phyloP scores from a whole-genome alignment of 2,888 invertebrate species.

The Hypena proboscidalis region DNA sequence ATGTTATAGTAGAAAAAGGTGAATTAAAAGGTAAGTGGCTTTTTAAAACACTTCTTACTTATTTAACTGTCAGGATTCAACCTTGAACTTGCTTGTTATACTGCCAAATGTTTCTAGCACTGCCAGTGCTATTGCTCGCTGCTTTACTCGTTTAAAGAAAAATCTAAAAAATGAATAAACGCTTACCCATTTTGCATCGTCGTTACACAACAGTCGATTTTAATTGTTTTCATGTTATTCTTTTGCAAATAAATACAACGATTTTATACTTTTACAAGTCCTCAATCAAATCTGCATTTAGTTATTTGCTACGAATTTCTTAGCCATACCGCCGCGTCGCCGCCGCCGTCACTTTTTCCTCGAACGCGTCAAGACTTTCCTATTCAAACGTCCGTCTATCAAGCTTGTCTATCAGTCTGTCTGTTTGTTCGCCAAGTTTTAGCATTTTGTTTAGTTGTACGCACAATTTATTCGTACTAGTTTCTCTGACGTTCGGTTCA shows the following conservation, averaged over 20 bases:
- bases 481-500: slow-evolving; percentile 4
- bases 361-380: slow-evolving; percentile 30
- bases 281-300: slow-evolving; percentile 14
- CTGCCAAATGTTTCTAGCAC: too few relatives aligned
- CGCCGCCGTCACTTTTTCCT: slow-evolving; percentile 35
- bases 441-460: slow-evolving; percentile 23
- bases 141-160: too few relatives aligned
- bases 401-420: slow-evolving; percentile 40
- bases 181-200: too few relatives aligned
- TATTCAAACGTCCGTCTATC: slow-evolving; percentile 44
- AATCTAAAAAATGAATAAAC: too few relatives aligned
- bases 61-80: too few relatives aligned
- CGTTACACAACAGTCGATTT: too few relatives aligned
- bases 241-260: too few relatives aligned
- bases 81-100: too few relatives aligned
- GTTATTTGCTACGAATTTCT: slow-evolving; percentile 30
- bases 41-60: background rate
- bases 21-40: slow-evolving; percentile 90
- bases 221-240: too few relatives aligned
- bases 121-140: too few relatives aligned
- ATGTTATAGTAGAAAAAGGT: slow-evolving; percentile 96
- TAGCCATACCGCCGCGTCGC: slow-evolving; percentile 30
- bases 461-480: slow-evolving; percentile 3
- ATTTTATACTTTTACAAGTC: slow-evolving; percentile 13
- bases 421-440: slow-evolving; percentile 21